phyloP scores from a whole-genome alignment of 1,140 invertebrate species.

The Drosophila hydei region DNA sequence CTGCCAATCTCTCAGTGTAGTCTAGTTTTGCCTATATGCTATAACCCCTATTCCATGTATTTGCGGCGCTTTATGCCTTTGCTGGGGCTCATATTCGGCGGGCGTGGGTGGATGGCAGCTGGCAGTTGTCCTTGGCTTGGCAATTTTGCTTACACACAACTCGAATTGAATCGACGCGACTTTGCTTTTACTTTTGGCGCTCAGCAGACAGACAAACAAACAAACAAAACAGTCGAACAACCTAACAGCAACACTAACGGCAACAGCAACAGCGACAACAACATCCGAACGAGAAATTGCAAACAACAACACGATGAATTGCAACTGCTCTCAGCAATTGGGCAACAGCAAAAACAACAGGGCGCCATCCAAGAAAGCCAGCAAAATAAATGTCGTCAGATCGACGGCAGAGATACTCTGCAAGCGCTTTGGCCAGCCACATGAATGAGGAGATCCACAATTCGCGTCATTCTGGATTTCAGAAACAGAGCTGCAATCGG shows the following conservation, averaged over 20 bases:
- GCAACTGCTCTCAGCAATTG: slow-evolving; percentile 35
- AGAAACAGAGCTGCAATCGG: too few species aligned
- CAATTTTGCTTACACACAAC: slow-evolving; percentile 65
- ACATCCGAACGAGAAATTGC: slow-evolving; percentile 28
- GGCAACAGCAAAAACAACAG: slow-evolving; percentile 36
- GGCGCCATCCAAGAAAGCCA: slow-evolving; percentile 4
- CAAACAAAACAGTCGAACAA: slow-evolving; percentile 25
- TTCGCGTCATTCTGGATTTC: too few species aligned
- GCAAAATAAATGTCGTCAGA: background rate
- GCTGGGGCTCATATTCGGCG: slow-evolving; percentile 36
- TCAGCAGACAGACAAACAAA: slow-evolving; percentile 34
- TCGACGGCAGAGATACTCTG: slow-evolving; percentile 10
- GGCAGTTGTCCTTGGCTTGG: slow-evolving; percentile 45
- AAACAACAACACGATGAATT: slow-evolving; percentile 47
- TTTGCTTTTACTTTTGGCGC: slow-evolving; percentile 53
- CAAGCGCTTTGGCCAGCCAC: background rate
- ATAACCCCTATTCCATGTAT: slow-evolving; percentile 23
- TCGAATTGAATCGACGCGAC: slow-evolving; percentile 50
- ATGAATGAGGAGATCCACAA: too few species aligned
- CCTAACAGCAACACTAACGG: slow-evolving; percentile 8
- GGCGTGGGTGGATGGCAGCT: background rate
- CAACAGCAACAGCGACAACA: slow-evolving; percentile 11
- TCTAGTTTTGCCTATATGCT: slow-evolving; percentile 19
- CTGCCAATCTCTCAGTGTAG: too few species aligned
- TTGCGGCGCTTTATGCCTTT: slow-evolving; percentile 9